Evolutionary conservation across 2,888 invertebrate genomes (phyloP).

Genomic region (Electrophaes corylata): DNA sequence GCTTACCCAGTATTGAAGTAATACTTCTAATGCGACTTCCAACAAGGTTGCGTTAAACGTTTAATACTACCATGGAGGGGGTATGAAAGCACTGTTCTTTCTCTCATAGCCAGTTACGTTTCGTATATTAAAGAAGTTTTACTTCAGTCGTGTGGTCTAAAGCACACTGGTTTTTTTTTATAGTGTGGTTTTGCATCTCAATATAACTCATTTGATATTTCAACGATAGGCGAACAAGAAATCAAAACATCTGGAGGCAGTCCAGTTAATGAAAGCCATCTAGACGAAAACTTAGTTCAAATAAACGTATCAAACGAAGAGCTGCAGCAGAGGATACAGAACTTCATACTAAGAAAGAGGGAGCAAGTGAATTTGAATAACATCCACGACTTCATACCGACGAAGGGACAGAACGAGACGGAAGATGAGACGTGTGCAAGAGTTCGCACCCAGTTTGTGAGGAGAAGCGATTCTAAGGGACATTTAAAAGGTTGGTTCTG

Average conservation of each 20-base stretch:
- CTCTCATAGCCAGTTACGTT: no score
- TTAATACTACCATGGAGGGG: no score
- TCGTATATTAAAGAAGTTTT: no score
- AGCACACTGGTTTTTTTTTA: no score
- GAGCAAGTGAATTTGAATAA: slow-evolving; percentile 89
- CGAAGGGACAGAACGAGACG: slow-evolving; percentile 51
- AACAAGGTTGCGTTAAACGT: no score
- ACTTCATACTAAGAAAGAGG: slow-evolving; percentile 90
- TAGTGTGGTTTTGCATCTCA: no score
- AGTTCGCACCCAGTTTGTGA: slow-evolving; percentile 88
- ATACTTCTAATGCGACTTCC: no score
- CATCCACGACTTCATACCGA: slow-evolving; percentile 88
- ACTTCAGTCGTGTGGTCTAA: no score
- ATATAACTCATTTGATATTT: no score
- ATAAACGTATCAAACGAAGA: slow-evolving; percentile 88
- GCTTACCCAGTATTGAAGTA: no score
- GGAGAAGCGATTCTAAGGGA: slow-evolving; percentile 89
- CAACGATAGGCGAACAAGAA: slow-evolving; percentile 45
- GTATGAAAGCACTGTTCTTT: no score
- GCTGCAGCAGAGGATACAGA: slow-evolving; percentile 87
- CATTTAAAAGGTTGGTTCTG: slow-evolving; percentile 94
- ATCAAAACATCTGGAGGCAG: slow-evolving; percentile 16
- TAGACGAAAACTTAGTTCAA: slow-evolving; percentile 84
- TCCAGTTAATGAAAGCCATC: slow-evolving; percentile 29
- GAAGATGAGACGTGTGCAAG: slow-evolving; percentile 88